Conservation (phyloP, 2,888 invertebrate genomes). For the Dasypogon diadema region DNA sequence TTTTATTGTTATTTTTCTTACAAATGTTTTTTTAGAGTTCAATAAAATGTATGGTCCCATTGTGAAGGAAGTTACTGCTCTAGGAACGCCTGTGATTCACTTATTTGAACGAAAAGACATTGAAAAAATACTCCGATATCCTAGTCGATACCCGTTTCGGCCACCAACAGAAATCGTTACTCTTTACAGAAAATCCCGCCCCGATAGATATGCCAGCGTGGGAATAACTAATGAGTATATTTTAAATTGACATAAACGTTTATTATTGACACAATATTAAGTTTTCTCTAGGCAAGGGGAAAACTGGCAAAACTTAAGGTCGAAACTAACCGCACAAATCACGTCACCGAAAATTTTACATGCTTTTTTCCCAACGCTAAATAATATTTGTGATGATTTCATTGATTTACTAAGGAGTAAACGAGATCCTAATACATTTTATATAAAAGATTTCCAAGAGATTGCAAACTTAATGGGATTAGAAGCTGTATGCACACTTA, state of each 20-base stretch:
- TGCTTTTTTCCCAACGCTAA: conserved; percentile 80
- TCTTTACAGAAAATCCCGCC: conserved; percentile 78
- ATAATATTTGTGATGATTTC: conserved; percentile 83
- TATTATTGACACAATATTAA: conserved; percentile 24
- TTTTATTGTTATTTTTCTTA: neutral
- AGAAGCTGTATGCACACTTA: conserved; percentile 84
- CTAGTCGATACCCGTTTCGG: conserved; percentile 81
- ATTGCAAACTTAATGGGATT: conserved; percentile 83
- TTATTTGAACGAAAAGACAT: conserved; percentile 79
- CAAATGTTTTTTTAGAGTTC: conserved; percentile 71
- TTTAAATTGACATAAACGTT: conserved; percentile 47
- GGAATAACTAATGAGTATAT: conserved; percentile 89
- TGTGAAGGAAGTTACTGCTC: conserved; percentile 81
- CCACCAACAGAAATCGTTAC: conserved; percentile 87
- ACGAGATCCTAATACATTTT: conserved; percentile 70
- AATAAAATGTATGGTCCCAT: conserved; percentile 80
- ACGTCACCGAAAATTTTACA: conserved; percentile 82
- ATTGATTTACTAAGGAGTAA: conserved; percentile 74
- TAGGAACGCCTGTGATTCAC: conserved; percentile 80
- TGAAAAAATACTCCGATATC: conserved; percentile 79
- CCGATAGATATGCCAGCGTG: conserved; percentile 83
- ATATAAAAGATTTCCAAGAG: conserved; percentile 77
- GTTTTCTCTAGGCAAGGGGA: conserved; percentile 75
- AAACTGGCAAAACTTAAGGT: conserved; percentile 81
- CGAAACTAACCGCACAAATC: conserved; percentile 79